phyloP scores from a whole-genome alignment of 2,113 vertebrate genomes.

The Pogona vitticeps region DNA sequence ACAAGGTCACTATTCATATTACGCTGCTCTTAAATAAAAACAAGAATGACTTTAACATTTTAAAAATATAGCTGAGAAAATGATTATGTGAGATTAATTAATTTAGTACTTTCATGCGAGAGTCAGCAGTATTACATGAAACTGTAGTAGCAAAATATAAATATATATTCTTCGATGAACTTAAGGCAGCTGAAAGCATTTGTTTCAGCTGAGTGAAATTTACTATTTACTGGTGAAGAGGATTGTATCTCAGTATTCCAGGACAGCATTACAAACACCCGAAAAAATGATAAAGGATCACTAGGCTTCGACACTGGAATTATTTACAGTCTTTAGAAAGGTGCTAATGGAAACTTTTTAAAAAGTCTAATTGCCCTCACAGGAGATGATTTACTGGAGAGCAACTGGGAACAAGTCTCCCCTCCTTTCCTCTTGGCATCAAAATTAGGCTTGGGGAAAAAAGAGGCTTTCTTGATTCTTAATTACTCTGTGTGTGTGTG shows the following conservation, averaged over 20 bases:
- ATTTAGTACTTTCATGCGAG: background rate
- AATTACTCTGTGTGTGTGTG: background rate
- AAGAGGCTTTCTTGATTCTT: background rate
- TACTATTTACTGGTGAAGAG: background rate
- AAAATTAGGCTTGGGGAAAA: background rate
- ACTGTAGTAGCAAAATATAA: background rate
- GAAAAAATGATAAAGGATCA: background rate
- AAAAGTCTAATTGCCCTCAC: background rate
- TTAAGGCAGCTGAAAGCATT: background rate
- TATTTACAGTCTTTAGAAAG: background rate
- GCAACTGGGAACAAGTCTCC: background rate
- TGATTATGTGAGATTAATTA: constrained; percentile 18
- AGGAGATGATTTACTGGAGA: no score
- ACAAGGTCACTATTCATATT: constrained; percentile 44
- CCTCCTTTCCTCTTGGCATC: background rate
- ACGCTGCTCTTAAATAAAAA: constrained; percentile 50
- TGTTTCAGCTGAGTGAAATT: background rate
- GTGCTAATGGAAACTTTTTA: background rate
- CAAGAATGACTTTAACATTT: constrained; percentile 26
- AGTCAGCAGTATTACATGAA: background rate
- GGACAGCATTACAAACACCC: background rate
- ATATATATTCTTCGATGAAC: background rate
- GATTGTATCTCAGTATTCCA: background rate
- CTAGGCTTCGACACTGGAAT: background rate
- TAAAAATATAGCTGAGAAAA: background rate